Conservation (phyloP, 2,888 invertebrate genomes). For the Lithophane leautieri region DNA sequence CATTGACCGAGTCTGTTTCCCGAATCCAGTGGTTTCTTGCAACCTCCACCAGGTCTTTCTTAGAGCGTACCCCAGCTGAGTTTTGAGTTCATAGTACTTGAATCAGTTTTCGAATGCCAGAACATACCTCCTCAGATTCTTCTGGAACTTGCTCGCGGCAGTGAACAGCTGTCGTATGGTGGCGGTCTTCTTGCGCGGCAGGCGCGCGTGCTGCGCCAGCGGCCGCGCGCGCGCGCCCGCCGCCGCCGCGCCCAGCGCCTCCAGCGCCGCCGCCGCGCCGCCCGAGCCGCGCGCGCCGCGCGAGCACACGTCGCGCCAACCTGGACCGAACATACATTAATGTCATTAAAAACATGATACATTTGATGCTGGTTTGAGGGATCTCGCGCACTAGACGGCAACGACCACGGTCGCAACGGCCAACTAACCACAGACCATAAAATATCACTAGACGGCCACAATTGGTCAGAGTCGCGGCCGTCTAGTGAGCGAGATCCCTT, state of each 20-base stretch:
- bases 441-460: too few relatives aligned
- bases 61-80: background rate
- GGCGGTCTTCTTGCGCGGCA: conserved; percentile 95
- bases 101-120: background rate
- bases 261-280: conserved; percentile 92
- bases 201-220: conserved; percentile 90
- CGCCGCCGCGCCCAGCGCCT: conserved; percentile 90
- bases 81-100: too few relatives aligned
- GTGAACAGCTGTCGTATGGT: conserved; percentile 98
- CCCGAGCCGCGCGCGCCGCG: conserved; percentile 91
- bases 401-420: too few relatives aligned
- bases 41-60: background rate
- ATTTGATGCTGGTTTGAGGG: background rate
- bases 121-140: conserved; percentile 91
- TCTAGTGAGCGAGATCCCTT: too few relatives aligned
- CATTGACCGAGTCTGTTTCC: too few relatives aligned
- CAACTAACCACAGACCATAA: too few relatives aligned
- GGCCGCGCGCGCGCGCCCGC: conserved; percentile 82
- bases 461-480: too few relatives aligned
- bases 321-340: conserved; percentile 78
- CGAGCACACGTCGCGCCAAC: conserved; percentile 96
- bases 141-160: conserved; percentile 99
- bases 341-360: background rate
- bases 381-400: too few relatives aligned
- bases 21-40: background rate